Evolutionary conservation across 2,888 invertebrate species (phyloP).

Genomic region (Pedicia rivosa): DNA sequence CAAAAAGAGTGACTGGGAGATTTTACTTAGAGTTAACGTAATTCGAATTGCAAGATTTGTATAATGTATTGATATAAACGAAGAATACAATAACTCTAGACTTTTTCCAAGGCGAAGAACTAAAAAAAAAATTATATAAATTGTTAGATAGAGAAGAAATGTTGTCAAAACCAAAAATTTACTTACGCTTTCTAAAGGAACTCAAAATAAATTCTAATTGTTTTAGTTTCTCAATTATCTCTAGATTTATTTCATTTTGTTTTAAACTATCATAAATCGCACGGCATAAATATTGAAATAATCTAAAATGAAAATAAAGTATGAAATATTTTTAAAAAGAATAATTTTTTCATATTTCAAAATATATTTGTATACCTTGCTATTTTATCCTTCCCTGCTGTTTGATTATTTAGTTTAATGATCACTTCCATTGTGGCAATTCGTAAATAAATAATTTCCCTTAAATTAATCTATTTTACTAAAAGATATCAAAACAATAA

Average conservation of each 20-base stretch:
- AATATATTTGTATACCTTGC: constrained; percentile 19
- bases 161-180: not conserved
- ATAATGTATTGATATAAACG: constrained; percentile 53
- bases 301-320: constrained; percentile 36
- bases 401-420: constrained; percentile 25
- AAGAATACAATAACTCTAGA: constrained; percentile 61
- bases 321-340: not conserved
- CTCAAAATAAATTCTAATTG: constrained; percentile 68
- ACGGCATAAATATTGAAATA: constrained; percentile 68
- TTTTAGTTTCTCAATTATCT: constrained; percentile 57
- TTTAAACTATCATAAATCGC: constrained; percentile 63
- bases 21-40: constrained; percentile 60
- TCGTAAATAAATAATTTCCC: not conserved
- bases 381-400: constrained; percentile 27
- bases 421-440: constrained; percentile 23
- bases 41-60: constrained; percentile 52
- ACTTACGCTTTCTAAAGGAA: constrained; percentile 71
- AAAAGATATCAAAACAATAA: too few species aligned
- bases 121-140: constrained; percentile 31
- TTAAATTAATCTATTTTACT: too few species aligned
- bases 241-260: constrained; percentile 37
- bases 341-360: not conserved
- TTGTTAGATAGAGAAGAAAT: not conserved
- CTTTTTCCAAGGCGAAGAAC: constrained; percentile 77
- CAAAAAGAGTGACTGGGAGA: constrained; percentile 63